phyloP scores from a whole-genome alignment of 1,140 invertebrate species.

The Venustaconcha ellipsiformis region DNA sequence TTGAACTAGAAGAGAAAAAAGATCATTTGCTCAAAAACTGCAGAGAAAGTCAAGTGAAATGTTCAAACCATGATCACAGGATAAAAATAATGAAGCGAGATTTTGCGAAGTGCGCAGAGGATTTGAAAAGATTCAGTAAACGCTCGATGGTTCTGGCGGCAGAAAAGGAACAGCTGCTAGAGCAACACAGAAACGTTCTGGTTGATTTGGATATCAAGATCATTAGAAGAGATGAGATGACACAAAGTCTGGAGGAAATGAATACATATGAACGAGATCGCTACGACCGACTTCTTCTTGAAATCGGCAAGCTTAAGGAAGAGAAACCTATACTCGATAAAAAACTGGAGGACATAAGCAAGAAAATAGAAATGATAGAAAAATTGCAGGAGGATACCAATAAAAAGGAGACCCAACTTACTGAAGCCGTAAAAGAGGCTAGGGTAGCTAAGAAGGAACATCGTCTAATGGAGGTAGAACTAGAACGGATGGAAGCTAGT shows the following conservation, averaged over 20 bases:
- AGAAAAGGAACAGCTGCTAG: slow-evolving; percentile 31
- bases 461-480: slow-evolving; percentile 42
- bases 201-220: slow-evolving; percentile 50
- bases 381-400: slow-evolving; percentile 24
- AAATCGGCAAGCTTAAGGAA: slow-evolving; percentile 35
- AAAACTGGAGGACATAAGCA: slow-evolving; percentile 36
- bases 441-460: slow-evolving; percentile 22
- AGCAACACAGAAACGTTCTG: slow-evolving; percentile 36
- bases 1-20: slow-evolving; percentile 42
- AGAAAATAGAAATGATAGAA: slow-evolving; percentile 29
- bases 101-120: slow-evolving; percentile 25
- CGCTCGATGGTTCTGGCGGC: slow-evolving; percentile 27
- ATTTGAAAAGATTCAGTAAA: slow-evolving; percentile 38
- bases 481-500: slow-evolving; percentile 37
- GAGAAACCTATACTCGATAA: slow-evolving; percentile 33
- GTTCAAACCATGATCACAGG: slow-evolving; percentile 43
- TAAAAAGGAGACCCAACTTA: slow-evolving; percentile 21
- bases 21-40: slow-evolving; percentile 26
- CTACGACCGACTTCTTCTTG: slow-evolving; percentile 29
- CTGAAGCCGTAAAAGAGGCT: slow-evolving; percentile 12
- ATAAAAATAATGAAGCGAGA: slow-evolving; percentile 39
- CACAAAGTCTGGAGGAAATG: slow-evolving; percentile 9
- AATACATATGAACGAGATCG: slow-evolving; percentile 31
- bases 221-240: slow-evolving; percentile 32
- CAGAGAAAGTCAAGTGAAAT: slow-evolving; percentile 38